These are phyloP conservation scores for Dicentrarchus labrax DNA, from an alignment of 2,113 vertebrate species.

Conservation along the genomic window DNA sequence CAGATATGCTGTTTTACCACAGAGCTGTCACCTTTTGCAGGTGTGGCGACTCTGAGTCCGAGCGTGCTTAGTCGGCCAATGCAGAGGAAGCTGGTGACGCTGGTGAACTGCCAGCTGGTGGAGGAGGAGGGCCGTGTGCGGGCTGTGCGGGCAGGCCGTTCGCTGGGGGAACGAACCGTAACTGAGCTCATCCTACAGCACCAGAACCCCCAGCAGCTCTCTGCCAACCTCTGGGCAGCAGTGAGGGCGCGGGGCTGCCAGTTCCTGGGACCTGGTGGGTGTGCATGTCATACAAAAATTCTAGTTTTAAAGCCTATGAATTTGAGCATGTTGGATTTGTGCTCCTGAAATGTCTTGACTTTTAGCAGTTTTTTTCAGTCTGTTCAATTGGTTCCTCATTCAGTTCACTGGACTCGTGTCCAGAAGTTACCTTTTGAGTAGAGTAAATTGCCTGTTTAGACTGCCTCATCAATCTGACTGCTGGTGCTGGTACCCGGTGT, in stretches of 20 bases:
- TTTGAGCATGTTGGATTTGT: too few species aligned
- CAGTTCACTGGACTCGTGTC: background rate
- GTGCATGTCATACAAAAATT: background rate
- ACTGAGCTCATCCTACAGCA: slow-evolving; percentile 99
- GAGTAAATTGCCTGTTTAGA: background rate
- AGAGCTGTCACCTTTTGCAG: slow-evolving; percentile 70
- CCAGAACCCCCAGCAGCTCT: slow-evolving; percentile 98
- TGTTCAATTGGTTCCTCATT: too few species aligned
- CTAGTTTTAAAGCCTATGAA: too few species aligned
- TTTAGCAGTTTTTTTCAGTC: background rate
- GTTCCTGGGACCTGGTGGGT: slow-evolving; percentile 95
- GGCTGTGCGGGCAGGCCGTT: slow-evolving; percentile 92
- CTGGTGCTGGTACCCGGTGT: slow-evolving; percentile 61
- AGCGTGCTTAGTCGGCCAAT: slow-evolving; percentile 95
- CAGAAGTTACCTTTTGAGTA: background rate
- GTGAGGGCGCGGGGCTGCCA: slow-evolving; percentile 97
- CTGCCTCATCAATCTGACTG: slow-evolving; percentile 25
- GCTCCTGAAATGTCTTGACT: background rate
- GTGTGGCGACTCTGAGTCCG: slow-evolving; percentile 90
- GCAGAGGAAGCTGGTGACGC: slow-evolving; percentile 96
- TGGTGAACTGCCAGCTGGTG: slow-evolving; percentile 97
- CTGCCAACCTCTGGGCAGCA: slow-evolving; percentile 98
- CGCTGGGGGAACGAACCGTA: slow-evolving; percentile 95
- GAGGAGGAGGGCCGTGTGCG: slow-evolving; percentile 95
- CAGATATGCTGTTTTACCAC: background rate